These are phyloP conservation scores for Lepetodrilus schrolli DNA, from an alignment of 2,888 invertebrate species.

Conservation along the genomic window DNA sequence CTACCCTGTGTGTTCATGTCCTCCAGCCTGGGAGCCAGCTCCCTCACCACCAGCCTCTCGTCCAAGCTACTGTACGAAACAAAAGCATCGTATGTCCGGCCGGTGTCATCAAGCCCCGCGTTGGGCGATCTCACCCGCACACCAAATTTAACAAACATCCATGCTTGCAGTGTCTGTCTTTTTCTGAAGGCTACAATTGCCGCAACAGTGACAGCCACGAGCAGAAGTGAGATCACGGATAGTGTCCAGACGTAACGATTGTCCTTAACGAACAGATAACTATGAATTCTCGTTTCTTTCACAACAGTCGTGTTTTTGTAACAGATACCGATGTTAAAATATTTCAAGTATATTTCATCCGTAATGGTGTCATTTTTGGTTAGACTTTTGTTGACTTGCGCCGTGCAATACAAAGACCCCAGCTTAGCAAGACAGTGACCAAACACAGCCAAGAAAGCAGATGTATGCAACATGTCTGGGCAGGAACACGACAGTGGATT, in stretches of 20 bases:
- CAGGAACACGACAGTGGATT: not conserved
- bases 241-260: conserved; percentile 31
- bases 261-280: not conserved
- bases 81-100: conserved; percentile 85
- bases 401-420: not conserved
- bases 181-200: conserved; percentile 31
- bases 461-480: not conserved
- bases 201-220: conserved; percentile 34
- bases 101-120: conserved; percentile 20
- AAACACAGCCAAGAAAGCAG: not conserved
- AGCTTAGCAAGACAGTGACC: not conserved
- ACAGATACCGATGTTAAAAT: not conserved
- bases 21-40: conserved; percentile 87
- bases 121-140: conserved; percentile 41
- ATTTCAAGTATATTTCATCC: not conserved
- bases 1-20: conserved; percentile 80
- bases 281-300: not conserved
- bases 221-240: conserved; percentile 23
- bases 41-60: conserved; percentile 89
- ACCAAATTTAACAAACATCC: conserved; percentile 44
- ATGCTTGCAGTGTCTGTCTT: conserved; percentile 35
- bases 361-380: not conserved
- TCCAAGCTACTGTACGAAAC: conserved; percentile 87
- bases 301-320: not conserved
- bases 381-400: not conserved